Evolutionary conservation across 2,113 vertebrate genomes (phyloP), one percentile per base, ranked within the genome.

Genomic region (Gymnarchus niloticus): DNA sequence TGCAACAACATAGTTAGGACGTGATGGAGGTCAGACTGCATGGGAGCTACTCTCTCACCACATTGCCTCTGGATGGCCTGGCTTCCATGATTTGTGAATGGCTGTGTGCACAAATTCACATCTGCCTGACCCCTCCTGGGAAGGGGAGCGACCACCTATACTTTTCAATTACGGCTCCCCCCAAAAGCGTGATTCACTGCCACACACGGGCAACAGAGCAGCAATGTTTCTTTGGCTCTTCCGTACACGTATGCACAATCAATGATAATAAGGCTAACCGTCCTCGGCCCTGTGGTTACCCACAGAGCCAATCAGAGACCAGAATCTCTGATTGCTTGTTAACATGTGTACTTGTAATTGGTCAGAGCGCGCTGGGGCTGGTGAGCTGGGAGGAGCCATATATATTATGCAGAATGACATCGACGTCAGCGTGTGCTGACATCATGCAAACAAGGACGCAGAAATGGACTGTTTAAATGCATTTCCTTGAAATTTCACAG

Each of bases 101-200:
- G 80, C 49, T 81, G n/a, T 37, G 49, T 81, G 80, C 80, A 28
- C 33, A 23, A 48, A 17, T 33, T 46, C 37, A 51, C 84, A 85
- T 78, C 69, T 56, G 69, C 56, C 21, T 57, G 10, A 73, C 33
- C 52, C 69, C 37, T 85, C 51, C 69, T 59, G 37, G 5, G 83
- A 28, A 48, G 49, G 61, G 54, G 57, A 76, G 61, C 61, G 54
- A 73, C 9, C 44, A 25, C 44, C 57, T 0, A 56, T 61, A 56
- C 83, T 44, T 84, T 59, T 56, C n/a, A 61, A 25, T 84, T n/a
- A 83, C 82, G 37, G 82, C 54, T 83, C 59, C 48, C 44, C 83
- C 59, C 8, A 28, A 84, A 61, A 84, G 8, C 17, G 44, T 52
- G 56, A 85, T n/a, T 56, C 85, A 85, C 49, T 28, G 14, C 52